Base-by-base conservation (phyloP, 2,113 vertebrate species). In the Taxidea taxus region DNA sequence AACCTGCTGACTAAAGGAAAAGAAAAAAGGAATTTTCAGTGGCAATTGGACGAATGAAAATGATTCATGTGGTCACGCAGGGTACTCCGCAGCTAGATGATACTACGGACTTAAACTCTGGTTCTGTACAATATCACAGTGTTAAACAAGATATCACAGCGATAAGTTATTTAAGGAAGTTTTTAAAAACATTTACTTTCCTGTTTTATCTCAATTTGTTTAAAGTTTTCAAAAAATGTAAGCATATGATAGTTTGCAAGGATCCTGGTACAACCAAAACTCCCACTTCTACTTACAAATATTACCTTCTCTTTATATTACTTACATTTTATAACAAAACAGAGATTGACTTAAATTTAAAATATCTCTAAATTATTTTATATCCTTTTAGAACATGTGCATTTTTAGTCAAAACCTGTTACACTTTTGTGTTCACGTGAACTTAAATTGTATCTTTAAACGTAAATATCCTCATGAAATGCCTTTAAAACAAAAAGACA, bases 121-220 rank as follows among this genome's bases (percentile, higher is more conserved):
- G 98, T 90, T 98, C 98, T 99, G 98, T 95, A 94, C 97, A 99
- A 98, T 96, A 97, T 98, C 98, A 98, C 97, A 98, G 95, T 98
- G 98, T 97, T 98, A 98, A 99, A 98, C 98, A 98, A 98, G 98
- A 98, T 98, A 98, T 96, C 98, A 98, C 21, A 98, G 95, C 94
- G 96, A 97, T 98, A 97, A 98, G 96, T 98, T 99, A 98, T 99
- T 99, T 99, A 98, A 99, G 98, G 97, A 99, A 99, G 98, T 98
- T 98, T 99, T 98, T 96, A 98, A 98, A 99, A 99, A 99, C 98
- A 99, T 99, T 99, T 98, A 99, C 98, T 98, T 99, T 99, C 98
- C 98, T 99, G 99, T 96, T 99, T 99, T 98, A 99, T 98, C 99
- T 99, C 99, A 99, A 98, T 98, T 99, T 99, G 98, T 98, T 98